These are phyloP conservation scores for Ariolimax columbianus DNA, from an alignment of 2,888 invertebrate genomes.

Conservation along the genomic window DNA sequence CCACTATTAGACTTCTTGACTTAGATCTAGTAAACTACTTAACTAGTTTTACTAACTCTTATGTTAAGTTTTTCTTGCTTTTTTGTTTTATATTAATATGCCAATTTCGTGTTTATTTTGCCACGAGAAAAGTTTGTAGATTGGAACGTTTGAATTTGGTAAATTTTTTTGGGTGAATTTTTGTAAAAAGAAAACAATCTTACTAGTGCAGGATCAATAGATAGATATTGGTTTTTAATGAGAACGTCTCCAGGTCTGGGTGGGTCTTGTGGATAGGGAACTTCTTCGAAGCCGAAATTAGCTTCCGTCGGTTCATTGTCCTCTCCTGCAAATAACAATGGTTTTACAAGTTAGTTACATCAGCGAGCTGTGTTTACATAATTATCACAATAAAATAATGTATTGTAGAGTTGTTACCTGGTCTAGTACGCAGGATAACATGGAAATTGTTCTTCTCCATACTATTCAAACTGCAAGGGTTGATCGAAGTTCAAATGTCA, in stretches of 20 bases:
- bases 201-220: slow-evolving; percentile 74
- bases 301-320: slow-evolving; percentile 64
- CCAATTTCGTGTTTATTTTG: too few species aligned
- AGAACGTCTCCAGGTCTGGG: slow-evolving; percentile 63
- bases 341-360: background rate
- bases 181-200: too few species aligned
- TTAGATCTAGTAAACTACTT: too few species aligned
- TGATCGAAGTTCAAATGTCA: background rate
- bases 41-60: too few species aligned
- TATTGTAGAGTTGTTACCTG: background rate
- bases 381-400: background rate
- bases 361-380: background rate
- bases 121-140: too few species aligned
- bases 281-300: slow-evolving; percentile 68
- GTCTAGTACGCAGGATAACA: background rate
- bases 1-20: too few species aligned
- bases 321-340: slow-evolving; percentile 61
- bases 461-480: background rate
- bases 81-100: too few species aligned
- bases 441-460: slow-evolving; percentile 8
- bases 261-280: slow-evolving; percentile 58
- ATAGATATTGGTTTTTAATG: slow-evolving; percentile 68
- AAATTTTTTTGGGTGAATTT: too few species aligned
- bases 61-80: too few species aligned
- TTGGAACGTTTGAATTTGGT: too few species aligned